Percentiles rank a stretch among this genome's conserved stretches.
phyloP scores from a whole-genome alignment of 2,113 vertebrate genomes.

The Himantopus leucocephalus region DNA sequence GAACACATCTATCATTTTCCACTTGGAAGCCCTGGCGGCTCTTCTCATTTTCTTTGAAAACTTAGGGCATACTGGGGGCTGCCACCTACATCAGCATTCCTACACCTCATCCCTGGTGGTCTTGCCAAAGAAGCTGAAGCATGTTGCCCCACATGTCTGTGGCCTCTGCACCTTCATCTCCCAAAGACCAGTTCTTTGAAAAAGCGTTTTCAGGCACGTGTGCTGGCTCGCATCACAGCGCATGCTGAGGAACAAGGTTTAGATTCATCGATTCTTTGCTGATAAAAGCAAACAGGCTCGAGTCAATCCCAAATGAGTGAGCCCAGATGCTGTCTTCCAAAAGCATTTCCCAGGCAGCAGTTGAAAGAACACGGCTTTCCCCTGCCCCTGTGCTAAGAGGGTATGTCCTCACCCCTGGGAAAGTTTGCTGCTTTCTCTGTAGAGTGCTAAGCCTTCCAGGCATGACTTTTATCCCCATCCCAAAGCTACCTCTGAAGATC shows the following conservation, averaged over 20 bases:
- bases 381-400: not conserved
- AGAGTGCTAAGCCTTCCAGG: not conserved
- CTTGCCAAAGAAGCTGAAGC: not conserved
- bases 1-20: not conserved
- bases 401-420: not conserved
- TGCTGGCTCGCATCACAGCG: not conserved
- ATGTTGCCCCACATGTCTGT: not conserved
- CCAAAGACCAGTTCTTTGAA: not conserved
- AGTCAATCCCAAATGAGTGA: not conserved
- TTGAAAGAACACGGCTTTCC: not conserved
- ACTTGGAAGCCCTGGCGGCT: not conserved
- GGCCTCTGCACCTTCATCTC: not conserved
- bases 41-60: not conserved
- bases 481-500: not conserved
- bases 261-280: not conserved
- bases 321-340: not conserved
- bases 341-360: not conserved
- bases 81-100: not conserved
- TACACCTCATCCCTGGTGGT: not conserved
- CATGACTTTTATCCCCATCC: not conserved
- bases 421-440: not conserved
- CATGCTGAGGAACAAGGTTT: not conserved
- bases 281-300: not conserved
- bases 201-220: not conserved
- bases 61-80: not conserved